These are phyloP conservation scores for Bombus impatiens DNA, from an alignment of 1,140 invertebrate species.

Conservation along the genomic window DNA sequence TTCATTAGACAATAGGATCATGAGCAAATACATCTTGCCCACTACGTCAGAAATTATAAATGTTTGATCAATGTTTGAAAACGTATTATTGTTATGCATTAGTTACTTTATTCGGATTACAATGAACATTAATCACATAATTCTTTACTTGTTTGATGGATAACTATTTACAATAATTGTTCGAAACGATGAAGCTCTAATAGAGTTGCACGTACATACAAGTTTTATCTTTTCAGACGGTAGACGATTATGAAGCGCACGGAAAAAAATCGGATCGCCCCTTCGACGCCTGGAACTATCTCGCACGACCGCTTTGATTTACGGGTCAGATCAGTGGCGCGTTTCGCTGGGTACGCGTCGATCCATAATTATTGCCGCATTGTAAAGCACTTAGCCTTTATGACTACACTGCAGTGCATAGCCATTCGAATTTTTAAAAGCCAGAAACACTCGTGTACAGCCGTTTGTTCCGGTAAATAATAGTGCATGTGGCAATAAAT, in stretches of 20 bases:
- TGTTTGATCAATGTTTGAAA: background rate
- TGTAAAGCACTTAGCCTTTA: conserved; percentile 56
- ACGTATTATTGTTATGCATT: background rate
- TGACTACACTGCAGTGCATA: conserved; percentile 47
- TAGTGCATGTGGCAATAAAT: conserved; percentile 46
- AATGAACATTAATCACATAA: background rate
- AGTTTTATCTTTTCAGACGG: background rate
- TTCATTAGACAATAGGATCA: no score
- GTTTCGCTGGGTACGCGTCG: conserved; percentile 3
- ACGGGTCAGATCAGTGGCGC: conserved; percentile 23
- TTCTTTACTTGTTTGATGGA: background rate
- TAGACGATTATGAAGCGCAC: background rate
- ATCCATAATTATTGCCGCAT: conserved; percentile 51
- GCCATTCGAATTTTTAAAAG: conserved; percentile 56
- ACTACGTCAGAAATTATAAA: background rate
- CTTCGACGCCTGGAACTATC: conserved; percentile 16
- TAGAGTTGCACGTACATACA: background rate
- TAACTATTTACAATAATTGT: background rate
- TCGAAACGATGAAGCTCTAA: background rate
- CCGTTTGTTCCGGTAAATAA: conserved; percentile 56
- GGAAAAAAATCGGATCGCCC: background rate
- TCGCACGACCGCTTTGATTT: conserved; percentile 22
- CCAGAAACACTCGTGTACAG: conserved; percentile 49
- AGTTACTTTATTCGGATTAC: background rate
- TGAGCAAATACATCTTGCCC: background rate